Evolutionary conservation across 2,113 vertebrate genomes (phyloP), one percentile per base, ranked within the genome.

Genomic region (Xerus inauris): DNA sequence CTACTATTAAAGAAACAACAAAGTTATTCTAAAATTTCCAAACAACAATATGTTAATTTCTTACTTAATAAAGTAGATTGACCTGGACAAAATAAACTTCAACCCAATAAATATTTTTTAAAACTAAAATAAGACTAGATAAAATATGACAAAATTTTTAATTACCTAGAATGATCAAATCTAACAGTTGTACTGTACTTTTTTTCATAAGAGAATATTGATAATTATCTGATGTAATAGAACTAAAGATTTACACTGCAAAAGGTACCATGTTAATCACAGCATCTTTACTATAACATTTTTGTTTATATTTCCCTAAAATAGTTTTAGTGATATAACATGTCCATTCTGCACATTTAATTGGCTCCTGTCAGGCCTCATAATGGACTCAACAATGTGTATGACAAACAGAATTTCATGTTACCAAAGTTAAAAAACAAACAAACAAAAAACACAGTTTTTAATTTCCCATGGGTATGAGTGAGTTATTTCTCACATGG

Each of bases 381-480:
- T 87, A 38, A 26, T 89, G 49, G 12, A 2, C 38, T 91, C 47
- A 65, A 92, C 95, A 97, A 87, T 45, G 85, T 0, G 11, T 16
- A 92, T 4, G 57, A 93, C 81, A 92, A 71, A 86, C 14, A 91
- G 40, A 26, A 14, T 91, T 91, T 87, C 81, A 45, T 26, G 64
- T 77, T 90, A 92, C 22, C 85, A 75, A 67, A 12, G 45, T n/a
- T 19, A 16, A 38, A 38, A 49, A 51, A 49, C 7, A 49, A 49
- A 51, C 14, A 14, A 51, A 51, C 14, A 51, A 77, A 42, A 22
- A 79, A 94, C 73, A 51, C 32, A 91, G 45, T 4, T 91, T 96
- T 82, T 84, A n/a, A 94, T 94, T 97, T 96, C 59, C 89, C 35
- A 32, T 26, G 4, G 95, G 97, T 54, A 89, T 88, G 79, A 95